phyloP scores from a whole-genome alignment of 2,797 vertebrate species.

The Amphiprion clarkii region DNA sequence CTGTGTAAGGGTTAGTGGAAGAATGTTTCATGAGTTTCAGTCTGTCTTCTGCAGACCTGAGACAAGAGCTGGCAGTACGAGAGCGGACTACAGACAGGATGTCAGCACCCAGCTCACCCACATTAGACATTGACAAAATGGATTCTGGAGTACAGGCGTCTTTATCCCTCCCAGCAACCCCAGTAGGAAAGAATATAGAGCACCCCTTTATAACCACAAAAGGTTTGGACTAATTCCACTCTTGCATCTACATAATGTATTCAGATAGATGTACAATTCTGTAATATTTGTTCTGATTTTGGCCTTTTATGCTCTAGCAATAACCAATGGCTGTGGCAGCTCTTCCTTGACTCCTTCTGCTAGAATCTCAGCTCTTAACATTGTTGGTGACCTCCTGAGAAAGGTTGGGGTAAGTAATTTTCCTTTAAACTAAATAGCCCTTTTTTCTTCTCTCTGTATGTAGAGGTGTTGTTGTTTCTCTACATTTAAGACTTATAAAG shows the following conservation, averaged over 20 bases:
- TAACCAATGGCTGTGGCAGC: constrained; percentile 94
- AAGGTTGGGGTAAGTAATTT: constrained; percentile 94
- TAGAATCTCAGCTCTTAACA: constrained; percentile 97
- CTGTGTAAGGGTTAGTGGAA: neutral
- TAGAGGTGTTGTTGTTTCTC: neutral
- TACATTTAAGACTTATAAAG: neutral
- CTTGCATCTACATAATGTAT: neutral
- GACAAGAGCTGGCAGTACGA: constrained; percentile 95
- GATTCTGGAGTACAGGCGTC: constrained; percentile 95
- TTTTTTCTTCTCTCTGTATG: neutral
- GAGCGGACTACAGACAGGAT: constrained; percentile 95
- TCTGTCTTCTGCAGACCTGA: constrained; percentile 86
- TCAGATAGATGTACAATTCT: neutral
- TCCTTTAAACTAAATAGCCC: neutral
- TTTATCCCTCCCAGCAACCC: constrained; percentile 96
- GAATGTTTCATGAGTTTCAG: constrained; percentile 9
- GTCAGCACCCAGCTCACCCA: constrained; percentile 96
- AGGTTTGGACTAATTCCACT: constrained; percentile 80
- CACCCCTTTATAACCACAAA: constrained; percentile 91
- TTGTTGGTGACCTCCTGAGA: constrained; percentile 96
- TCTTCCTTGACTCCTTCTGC: constrained; percentile 95
- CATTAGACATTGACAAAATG: constrained; percentile 93
- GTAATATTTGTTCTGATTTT: constrained; percentile 6
- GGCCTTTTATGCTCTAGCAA: constrained; percentile 74
- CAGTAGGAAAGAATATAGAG: constrained; percentile 92